Evolutionary conservation across 2,797 vertebrate genomes (phyloP).

Genomic region (Scleropages formosus): DNA sequence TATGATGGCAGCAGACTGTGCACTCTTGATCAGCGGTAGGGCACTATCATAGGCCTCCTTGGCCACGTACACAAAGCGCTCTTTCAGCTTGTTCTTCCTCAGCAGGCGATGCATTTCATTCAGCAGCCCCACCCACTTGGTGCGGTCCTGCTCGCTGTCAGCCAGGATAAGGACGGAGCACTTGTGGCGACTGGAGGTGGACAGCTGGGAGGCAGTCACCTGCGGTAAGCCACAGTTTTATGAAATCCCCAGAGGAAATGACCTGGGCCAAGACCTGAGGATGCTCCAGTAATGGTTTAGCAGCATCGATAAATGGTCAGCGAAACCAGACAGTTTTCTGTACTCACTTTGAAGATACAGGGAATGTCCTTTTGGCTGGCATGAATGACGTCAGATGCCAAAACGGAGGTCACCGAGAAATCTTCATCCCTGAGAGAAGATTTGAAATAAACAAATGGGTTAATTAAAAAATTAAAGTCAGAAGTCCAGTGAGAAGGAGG

Average conservation of each 20-base stretch:
- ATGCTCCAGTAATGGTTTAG: no score
- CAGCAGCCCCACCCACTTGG: constrained; percentile 93
- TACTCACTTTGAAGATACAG: constrained; percentile 94
- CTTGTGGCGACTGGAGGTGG: constrained; percentile 81
- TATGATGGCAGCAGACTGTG: constrained; percentile 91
- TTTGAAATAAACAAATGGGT: background rate
- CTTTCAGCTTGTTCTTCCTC: constrained; percentile 97
- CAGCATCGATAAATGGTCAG: no score
- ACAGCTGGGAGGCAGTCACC: constrained; percentile 94
- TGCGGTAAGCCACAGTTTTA: constrained; percentile 47
- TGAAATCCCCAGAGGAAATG: no score
- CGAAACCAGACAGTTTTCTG: constrained; percentile 11
- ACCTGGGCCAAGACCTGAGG: no score
- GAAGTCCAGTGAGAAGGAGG: background rate
- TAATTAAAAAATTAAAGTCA: background rate
- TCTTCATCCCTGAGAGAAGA: constrained; percentile 84
- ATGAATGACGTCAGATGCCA: constrained; percentile 97
- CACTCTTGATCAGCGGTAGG: constrained; percentile 95
- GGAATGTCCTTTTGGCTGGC: constrained; percentile 95
- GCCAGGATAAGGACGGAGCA: constrained; percentile 93
- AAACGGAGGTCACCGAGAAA: constrained; percentile 93
- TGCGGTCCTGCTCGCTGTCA: constrained; percentile 90
- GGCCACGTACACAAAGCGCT: constrained; percentile 91
- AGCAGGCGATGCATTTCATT: constrained; percentile 92
- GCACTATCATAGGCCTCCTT: constrained; percentile 98